phyloP scores from a whole-genome alignment of 1,140 invertebrate genomes.

The Ptiloglossa arizonensis region DNA sequence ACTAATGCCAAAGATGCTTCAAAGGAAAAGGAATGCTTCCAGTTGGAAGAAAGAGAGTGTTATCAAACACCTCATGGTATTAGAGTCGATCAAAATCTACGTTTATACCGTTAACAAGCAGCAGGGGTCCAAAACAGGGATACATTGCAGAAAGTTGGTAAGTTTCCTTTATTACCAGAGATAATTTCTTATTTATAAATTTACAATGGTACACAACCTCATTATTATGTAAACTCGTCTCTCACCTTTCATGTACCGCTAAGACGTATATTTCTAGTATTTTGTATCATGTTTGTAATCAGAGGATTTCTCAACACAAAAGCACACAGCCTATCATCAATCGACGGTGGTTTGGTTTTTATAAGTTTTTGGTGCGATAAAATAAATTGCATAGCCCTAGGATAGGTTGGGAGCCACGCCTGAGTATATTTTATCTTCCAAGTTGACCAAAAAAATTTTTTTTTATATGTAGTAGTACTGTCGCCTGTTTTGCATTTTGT shows the following conservation, averaged over 20 bases:
- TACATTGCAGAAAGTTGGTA: conserved; percentile 72
- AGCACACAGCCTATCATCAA: conserved; percentile 79
- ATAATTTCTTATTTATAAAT: conserved; percentile 68
- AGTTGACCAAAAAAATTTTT: conserved; percentile 79
- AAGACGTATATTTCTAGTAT: conserved; percentile 77
- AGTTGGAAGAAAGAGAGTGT: background rate
- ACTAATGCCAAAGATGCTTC: conserved; percentile 64
- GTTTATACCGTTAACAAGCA: conserved; percentile 77
- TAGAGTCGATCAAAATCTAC: conserved; percentile 68
- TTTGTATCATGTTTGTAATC: conserved; percentile 77
- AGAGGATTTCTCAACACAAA: conserved; percentile 77
- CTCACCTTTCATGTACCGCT: conserved; percentile 81
- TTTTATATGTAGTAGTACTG: conserved; percentile 73
- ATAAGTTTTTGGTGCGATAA: conserved; percentile 78
- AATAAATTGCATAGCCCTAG: conserved; percentile 80
- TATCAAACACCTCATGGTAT: conserved; percentile 60
- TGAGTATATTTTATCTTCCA: conserved; percentile 77
- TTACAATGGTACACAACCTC: conserved; percentile 76
- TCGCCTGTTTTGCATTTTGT: conserved; percentile 77
- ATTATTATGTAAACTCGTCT: conserved; percentile 80
- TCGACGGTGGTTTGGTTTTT: conserved; percentile 69
- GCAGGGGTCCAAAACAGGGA: conserved; percentile 68
- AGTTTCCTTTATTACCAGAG: conserved; percentile 65
- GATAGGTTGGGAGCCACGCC: conserved; percentile 76
- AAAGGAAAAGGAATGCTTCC: background rate